These are phyloP conservation scores for Bathynomus jamesi DNA, from an alignment of 1,140 invertebrate genomes.

Conservation along the genomic window DNA sequence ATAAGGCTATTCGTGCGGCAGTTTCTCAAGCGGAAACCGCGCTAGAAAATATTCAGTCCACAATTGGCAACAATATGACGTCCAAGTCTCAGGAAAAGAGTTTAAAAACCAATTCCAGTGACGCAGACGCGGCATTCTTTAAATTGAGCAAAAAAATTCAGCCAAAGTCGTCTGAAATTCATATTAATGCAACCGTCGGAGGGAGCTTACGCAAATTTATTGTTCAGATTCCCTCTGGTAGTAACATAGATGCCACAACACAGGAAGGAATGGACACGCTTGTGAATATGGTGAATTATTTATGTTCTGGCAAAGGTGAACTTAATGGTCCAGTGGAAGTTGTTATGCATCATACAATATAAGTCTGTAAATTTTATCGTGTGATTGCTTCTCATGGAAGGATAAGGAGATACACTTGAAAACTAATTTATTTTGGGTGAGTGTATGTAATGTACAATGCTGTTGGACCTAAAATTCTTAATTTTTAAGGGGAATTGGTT, in stretches of 20 bases:
- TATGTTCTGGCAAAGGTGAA: slow-evolving; percentile 31
- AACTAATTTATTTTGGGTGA: too few relatives aligned
- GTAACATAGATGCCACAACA: slow-evolving; percentile 28
- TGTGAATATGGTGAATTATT: slow-evolving; percentile 28
- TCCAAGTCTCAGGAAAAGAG: slow-evolving; percentile 28
- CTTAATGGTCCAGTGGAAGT: slow-evolving; percentile 33
- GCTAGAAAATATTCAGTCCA: slow-evolving; percentile 22
- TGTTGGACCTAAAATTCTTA: too few relatives aligned
- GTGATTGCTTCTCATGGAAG: too few relatives aligned
- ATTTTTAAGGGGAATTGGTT: too few relatives aligned
- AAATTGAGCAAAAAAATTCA: slow-evolving; percentile 16
- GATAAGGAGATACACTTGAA: too few relatives aligned
- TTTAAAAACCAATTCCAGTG: slow-evolving; percentile 17
- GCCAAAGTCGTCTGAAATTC: slow-evolving; percentile 24
- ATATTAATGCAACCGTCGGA: slow-evolving; percentile 27
- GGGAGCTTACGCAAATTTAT: slow-evolving; percentile 29
- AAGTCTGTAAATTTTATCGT: too few relatives aligned
- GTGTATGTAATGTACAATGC: too few relatives aligned
- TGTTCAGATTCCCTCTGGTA: slow-evolving; percentile 28
- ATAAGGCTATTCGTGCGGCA: neutral
- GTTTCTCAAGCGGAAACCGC: neutral
- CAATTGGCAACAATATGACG: slow-evolving; percentile 24
- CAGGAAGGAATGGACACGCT: slow-evolving; percentile 32
- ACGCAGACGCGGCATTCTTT: slow-evolving; percentile 10
- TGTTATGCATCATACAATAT: slow-evolving; percentile 26